These are phyloP conservation scores for Bedellia somnulentella DNA, from an alignment of 2,888 invertebrate genomes.

Conservation along the genomic window DNA sequence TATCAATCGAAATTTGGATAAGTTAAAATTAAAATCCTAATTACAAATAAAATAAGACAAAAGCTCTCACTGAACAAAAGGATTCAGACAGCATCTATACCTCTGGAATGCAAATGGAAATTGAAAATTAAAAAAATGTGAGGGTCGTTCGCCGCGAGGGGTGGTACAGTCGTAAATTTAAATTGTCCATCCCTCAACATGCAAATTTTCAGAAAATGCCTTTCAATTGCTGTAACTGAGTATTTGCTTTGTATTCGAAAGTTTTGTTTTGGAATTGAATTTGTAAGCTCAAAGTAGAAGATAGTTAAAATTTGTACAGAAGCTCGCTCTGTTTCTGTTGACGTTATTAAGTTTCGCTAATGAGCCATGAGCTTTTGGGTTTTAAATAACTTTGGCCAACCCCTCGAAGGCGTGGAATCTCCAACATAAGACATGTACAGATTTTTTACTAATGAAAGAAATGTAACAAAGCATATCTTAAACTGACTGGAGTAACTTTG, in stretches of 20 bases:
- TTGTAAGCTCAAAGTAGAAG: too few species aligned
- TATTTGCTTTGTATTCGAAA: neutral
- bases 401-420: conserved; percentile 34
- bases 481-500: conserved; percentile 35
- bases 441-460: conserved; percentile 44
- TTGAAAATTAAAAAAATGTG: conserved; percentile 57
- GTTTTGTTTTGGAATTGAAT: too few species aligned
- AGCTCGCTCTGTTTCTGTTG: too few species aligned
- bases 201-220: conserved; percentile 32
- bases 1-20: too few species aligned
- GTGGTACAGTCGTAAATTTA: conserved; percentile 55
- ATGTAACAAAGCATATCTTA: conserved; percentile 41
- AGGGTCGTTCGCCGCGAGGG: conserved; percentile 32
- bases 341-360: conserved; percentile 58
- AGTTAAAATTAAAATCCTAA: too few species aligned
- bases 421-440: conserved; percentile 20
- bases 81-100: too few species aligned
- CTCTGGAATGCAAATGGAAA: conserved; percentile 55
- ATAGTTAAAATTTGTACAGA: too few species aligned
- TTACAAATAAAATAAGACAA: too few species aligned
- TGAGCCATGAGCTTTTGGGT: conserved; percentile 53
- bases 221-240: conserved; percentile 4
- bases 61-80: too few species aligned
- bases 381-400: conserved; percentile 47
- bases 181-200: conserved; percentile 55